Conservation (phyloP, 2,797 vertebrate species). For the Eutrigla gurnardus region DNA sequence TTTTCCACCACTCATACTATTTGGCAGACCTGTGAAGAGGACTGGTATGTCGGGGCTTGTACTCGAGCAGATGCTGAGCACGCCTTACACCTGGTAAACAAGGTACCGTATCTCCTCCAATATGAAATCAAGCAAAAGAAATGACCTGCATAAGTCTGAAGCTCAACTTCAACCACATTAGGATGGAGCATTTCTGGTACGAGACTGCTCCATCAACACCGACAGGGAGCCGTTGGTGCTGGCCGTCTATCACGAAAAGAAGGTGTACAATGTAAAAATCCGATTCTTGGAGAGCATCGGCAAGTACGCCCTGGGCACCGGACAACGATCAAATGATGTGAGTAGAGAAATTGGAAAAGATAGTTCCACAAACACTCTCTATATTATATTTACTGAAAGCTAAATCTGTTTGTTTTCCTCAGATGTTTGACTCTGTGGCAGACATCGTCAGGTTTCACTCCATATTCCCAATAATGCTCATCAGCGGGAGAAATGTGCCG, state of each 20-base stretch:
- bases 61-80: conserved; percentile 87
- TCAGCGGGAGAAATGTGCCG: conserved; percentile 85
- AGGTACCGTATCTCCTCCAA: conserved; percentile 71
- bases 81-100: conserved; percentile 86
- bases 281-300: conserved; percentile 83
- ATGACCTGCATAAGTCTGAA: background rate
- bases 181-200: conserved; percentile 92
- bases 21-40: conserved; percentile 68
- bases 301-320: conserved; percentile 88
- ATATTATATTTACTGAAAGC: background rate
- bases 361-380: background rate
- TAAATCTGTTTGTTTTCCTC: conserved; percentile 27
- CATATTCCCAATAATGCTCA: conserved; percentile 86
- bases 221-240: conserved; percentile 88
- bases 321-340: conserved; percentile 87
- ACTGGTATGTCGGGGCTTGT: conserved; percentile 89
- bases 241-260: conserved; percentile 87
- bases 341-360: conserved; percentile 58
- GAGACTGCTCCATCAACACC: conserved; percentile 87
- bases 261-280: conserved; percentile 93
- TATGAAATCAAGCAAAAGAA: background rate
- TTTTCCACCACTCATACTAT: background rate
- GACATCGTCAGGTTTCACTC: conserved; percentile 92
- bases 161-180: conserved; percentile 53
- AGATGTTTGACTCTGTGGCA: conserved; percentile 90